Conservation (phyloP, 2,797 vertebrate genomes). For the Coregonus ussuriensis region DNA sequence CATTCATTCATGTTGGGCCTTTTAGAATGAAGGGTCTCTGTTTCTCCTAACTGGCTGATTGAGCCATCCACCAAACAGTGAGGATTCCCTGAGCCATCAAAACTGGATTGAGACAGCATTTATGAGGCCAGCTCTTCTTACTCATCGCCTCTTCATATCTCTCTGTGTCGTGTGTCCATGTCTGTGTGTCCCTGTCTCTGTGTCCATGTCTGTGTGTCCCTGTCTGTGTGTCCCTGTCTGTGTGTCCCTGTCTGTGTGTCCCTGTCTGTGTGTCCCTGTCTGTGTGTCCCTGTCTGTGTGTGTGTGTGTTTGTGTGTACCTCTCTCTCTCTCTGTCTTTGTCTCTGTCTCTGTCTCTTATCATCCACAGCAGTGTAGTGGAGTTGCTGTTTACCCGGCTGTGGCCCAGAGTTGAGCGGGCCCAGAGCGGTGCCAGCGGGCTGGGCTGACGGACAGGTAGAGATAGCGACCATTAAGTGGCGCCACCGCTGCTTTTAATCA, state of each 20-base stretch:
- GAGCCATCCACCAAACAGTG: neutral
- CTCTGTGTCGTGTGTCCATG: conserved; percentile 15
- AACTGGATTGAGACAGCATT: conserved; percentile 33
- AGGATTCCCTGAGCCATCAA: conserved; percentile 39
- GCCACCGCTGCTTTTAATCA: conserved; percentile 70
- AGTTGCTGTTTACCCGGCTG: conserved; percentile 38
- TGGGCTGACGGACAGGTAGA: conserved; percentile 81
- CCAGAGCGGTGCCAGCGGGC: conserved; percentile 71
- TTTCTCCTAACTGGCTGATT: neutral
- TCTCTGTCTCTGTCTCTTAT: conserved; percentile 51
- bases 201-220: no score
- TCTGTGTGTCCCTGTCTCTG: no score
- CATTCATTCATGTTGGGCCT: conserved; percentile 5
- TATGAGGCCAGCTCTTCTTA: conserved; percentile 17
- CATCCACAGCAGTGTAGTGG: conserved; percentile 45
- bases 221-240: neutral
- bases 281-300: neutral
- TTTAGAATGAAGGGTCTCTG: neutral
- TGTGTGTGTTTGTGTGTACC: no score
- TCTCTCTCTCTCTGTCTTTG: no score
- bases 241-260: neutral
- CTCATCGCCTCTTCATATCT: conserved; percentile 30
- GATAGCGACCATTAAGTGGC: conserved; percentile 77
- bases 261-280: neutral
- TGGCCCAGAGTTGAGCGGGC: conserved; percentile 1